Conservation (phyloP, 1,140 invertebrate genomes). For the Lanistes nyassanus region DNA sequence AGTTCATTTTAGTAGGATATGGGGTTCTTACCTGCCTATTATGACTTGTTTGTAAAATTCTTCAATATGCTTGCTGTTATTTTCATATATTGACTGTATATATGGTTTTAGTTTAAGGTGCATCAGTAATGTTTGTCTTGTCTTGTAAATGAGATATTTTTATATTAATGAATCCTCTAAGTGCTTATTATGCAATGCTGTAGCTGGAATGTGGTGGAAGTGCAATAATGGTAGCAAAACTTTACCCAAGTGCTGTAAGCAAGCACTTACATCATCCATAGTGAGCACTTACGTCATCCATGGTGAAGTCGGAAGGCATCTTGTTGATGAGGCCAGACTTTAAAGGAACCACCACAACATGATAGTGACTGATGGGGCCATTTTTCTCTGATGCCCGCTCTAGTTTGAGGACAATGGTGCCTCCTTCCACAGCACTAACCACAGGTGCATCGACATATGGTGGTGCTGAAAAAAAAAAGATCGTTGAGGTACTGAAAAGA, state of each 20-base stretch:
- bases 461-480: conserved; percentile 76
- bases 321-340: conserved; percentile 66
- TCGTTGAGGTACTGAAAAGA: too few relatives aligned
- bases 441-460: conserved; percentile 95
- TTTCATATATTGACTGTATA: too few relatives aligned
- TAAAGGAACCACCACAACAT: conserved; percentile 93
- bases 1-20: too few relatives aligned
- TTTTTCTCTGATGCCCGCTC: conserved; percentile 97
- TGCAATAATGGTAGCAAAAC: neutral
- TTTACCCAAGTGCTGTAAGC: too few relatives aligned
- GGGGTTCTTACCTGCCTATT: too few relatives aligned
- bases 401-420: conserved; percentile 90
- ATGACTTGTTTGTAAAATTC: too few relatives aligned
- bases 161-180: too few relatives aligned
- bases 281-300: conserved; percentile 40
- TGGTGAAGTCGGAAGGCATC: conserved; percentile 50
- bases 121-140: too few relatives aligned
- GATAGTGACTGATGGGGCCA: conserved; percentile 98
- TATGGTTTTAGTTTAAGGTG: too few relatives aligned
- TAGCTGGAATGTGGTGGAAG: neutral
- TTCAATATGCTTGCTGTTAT: too few relatives aligned
- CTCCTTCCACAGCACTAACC: conserved; percentile 86
- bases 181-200: too few relatives aligned
- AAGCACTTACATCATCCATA: conserved; percentile 40
- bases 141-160: too few relatives aligned